Evolutionary conservation across 2,888 invertebrate species (phyloP).

Genomic region (Mystacides longicornis): DNA sequence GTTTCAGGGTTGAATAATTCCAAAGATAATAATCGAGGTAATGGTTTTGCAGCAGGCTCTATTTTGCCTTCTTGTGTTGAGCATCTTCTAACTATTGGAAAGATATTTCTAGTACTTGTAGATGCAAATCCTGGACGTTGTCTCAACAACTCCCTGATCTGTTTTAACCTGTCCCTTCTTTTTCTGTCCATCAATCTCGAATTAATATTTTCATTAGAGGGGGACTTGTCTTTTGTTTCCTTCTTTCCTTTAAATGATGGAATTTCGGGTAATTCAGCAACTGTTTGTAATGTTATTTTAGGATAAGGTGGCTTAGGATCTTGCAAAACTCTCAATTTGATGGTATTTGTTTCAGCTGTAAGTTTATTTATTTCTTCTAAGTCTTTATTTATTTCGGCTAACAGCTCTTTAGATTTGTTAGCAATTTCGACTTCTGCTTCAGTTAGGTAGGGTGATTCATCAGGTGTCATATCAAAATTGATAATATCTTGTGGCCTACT

Average conservation of each 20-base stretch:
- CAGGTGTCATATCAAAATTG: slow-evolving; percentile 18
- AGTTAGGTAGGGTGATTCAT: slow-evolving; percentile 10
- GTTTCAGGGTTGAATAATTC: slow-evolving; percentile 87
- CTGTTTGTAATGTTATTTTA: slow-evolving; percentile 54
- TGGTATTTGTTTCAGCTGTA: slow-evolving; percentile 42
- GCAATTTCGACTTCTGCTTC: slow-evolving; percentile 42
- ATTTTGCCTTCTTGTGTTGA: slow-evolving; percentile 49
- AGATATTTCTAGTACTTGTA: slow-evolving; percentile 46
- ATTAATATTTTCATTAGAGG: slow-evolving; percentile 39
- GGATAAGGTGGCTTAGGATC: slow-evolving; percentile 47
- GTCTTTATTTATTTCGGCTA: slow-evolving; percentile 44
- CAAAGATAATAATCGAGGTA: slow-evolving; percentile 69
- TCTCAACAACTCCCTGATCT: slow-evolving; percentile 62
- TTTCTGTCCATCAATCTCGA: slow-evolving; percentile 46
- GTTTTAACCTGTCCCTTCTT: slow-evolving; percentile 57
- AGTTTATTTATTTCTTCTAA: slow-evolving; percentile 47
- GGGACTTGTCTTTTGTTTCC: slow-evolving; percentile 33
- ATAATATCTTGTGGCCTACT: slow-evolving; percentile 17
- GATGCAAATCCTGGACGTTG: slow-evolving; percentile 60
- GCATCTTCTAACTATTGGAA: slow-evolving; percentile 65
- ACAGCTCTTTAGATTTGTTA: slow-evolving; percentile 36
- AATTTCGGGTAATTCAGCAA: slow-evolving; percentile 55
- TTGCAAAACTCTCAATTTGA: slow-evolving; percentile 41
- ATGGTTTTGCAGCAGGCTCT: slow-evolving; percentile 56
- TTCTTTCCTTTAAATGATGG: slow-evolving; percentile 47